Conservation (phyloP, 2,113 vertebrate genomes). For the Macaca nemestrina region DNA sequence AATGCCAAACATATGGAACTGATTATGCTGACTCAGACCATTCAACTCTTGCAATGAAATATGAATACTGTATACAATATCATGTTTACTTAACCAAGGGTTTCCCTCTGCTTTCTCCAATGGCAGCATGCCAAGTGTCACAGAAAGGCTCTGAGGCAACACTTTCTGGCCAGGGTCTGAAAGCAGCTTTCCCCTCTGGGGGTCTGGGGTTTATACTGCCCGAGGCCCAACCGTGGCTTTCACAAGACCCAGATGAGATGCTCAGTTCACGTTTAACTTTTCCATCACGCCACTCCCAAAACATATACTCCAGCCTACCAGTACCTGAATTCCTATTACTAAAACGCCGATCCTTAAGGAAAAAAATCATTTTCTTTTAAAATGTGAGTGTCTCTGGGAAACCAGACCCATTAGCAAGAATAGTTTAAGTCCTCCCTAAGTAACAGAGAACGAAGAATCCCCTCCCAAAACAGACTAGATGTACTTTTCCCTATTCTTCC, state of each 20-base stretch:
- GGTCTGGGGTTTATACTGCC: not conserved
- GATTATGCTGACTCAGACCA: not conserved
- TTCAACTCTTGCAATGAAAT: conserved; percentile 13
- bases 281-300: not conserved
- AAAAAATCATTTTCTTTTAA: not conserved
- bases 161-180: not conserved
- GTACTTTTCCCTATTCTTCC: not conserved
- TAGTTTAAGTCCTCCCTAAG: not conserved
- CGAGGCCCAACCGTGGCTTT: not conserved
- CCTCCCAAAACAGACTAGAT: not conserved
- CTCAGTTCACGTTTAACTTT: not conserved
- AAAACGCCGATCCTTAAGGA: not conserved
- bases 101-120: conserved; percentile 3
- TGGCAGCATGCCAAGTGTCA: conserved; percentile 31
- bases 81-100: conserved; percentile 47
- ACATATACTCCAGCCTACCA: not conserved
- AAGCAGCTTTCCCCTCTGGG: not conserved
- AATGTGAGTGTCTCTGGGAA: not conserved
- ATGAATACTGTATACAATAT: not conserved
- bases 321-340: not conserved
- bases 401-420: not conserved
- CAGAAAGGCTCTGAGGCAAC: not conserved
- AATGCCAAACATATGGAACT: conserved; percentile 25
- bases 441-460: not conserved
- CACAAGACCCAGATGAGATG: not conserved